phyloP scores from a whole-genome alignment of 2,113 vertebrate species.

The Callipepla squamata region DNA sequence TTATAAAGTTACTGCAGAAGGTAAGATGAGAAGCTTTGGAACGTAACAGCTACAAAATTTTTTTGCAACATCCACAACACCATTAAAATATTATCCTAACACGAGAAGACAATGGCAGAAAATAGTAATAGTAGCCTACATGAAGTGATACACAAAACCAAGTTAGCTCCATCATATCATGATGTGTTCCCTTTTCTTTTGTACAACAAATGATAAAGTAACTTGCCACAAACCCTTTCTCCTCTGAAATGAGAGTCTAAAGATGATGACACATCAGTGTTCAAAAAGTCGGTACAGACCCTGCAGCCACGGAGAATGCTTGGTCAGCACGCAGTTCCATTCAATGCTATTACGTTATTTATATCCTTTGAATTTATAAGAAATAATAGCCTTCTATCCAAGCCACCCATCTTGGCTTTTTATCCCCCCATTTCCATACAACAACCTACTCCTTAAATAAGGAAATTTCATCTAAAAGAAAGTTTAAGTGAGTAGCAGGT shows the following conservation, averaged over 20 bases:
- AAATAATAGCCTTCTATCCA: neutral
- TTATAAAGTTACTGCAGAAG: neutral
- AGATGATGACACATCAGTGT: accelerated
- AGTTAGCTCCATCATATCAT: neutral
- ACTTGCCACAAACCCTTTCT: neutral
- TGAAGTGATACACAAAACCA: neutral
- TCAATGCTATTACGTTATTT: accelerated
- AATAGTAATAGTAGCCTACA: neutral
- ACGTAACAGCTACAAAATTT: neutral
- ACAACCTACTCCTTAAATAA: neutral
- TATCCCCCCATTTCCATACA: neutral
- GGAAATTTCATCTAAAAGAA: neutral
- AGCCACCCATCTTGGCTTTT: neutral
- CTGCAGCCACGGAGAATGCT: neutral
- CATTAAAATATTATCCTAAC: neutral
- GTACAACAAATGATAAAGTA: neutral
- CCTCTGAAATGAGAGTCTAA: neutral
- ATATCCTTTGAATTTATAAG: neutral
- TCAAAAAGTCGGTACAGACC: neutral
- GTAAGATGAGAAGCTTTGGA: neutral
- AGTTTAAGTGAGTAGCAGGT: neutral
- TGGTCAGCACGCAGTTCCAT: neutral
- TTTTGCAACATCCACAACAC: neutral
- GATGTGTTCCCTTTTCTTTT: neutral
- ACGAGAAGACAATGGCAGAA: neutral